These are phyloP conservation scores for Mimas tiliae DNA, from an alignment of 2,888 invertebrate species.

Conservation along the genomic window DNA sequence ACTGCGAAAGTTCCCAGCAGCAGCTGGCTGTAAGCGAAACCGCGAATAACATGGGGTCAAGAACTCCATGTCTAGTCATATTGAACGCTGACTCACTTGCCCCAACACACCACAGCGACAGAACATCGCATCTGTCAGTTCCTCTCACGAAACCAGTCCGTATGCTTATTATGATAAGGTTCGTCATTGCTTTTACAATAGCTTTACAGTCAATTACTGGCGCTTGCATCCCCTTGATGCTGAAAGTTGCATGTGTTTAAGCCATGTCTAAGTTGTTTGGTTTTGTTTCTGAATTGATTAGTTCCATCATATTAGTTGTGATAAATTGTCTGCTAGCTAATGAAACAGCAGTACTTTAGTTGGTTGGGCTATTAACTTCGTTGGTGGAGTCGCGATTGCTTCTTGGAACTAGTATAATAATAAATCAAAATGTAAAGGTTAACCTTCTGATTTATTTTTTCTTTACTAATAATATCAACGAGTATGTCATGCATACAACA, in stretches of 20 bases:
- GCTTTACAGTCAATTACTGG: constrained; percentile 48
- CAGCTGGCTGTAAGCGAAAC: constrained; percentile 54
- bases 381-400: background rate
- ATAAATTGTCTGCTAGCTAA: constrained; percentile 23
- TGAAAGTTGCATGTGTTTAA: constrained; percentile 48
- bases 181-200: constrained; percentile 27
- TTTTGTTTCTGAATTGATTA: constrained; percentile 34
- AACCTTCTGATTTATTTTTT: too few relatives aligned
- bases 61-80: constrained; percentile 71
- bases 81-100: constrained; percentile 68
- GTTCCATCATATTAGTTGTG: constrained; percentile 29
- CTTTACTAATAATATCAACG: background rate
- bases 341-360: constrained; percentile 15
- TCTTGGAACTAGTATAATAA: background rate
- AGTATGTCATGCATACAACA: background rate
- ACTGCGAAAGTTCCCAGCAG: constrained; percentile 31
- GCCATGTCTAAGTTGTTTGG: constrained; percentile 37
- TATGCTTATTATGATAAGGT: constrained; percentile 32
- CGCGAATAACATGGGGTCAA: constrained; percentile 63
- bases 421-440: background rate
- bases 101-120: constrained; percentile 13
- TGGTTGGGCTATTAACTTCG: constrained; percentile 12
- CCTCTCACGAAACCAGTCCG: constrained; percentile 24
- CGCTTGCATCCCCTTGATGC: constrained; percentile 51
- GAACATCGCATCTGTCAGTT: constrained; percentile 39